Evolutionary conservation across 2,797 vertebrate genomes (phyloP), one percentile per base, ranked within the genome.

Genomic region (Peromyscus attwateri): DNA sequence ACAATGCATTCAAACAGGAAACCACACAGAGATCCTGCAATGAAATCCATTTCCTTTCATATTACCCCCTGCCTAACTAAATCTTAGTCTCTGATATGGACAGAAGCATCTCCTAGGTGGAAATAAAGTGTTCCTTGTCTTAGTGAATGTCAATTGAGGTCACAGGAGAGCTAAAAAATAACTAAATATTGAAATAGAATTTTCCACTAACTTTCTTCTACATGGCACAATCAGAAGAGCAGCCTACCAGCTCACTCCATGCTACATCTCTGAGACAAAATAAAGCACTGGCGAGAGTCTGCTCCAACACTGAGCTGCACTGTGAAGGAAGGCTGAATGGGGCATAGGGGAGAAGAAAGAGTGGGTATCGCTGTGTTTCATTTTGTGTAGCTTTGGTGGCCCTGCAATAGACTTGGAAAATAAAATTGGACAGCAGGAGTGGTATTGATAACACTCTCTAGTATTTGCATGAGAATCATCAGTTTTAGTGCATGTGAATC

Each of bases 111-210:
- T 90, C 46, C 10, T 29, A 84, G 52, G n/a, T 84, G 21, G 91
- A 73, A 93, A 95, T 29, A 89, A 94, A 93, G 27, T 91, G 40
- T 85, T 57, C 46, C 87, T 31, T 83, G 66, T 77, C 66, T 95
- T 97, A 37, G 29, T 76, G 87, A 96, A 89, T 79, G 57, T 89
- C 92, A 96, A 91, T 83, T 80, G 60, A 96, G 43, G 75, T 13
- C 76, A 76, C 23, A 46, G 57, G 68, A 80, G 37, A 87, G n/a
- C 34, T 46, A 79, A 92, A 85, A 81, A 83, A 40, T 89, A 95
- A 71, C 31, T 66, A 73, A 43, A 70, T 92, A 80, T 62, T 81
- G 62, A 87, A 84, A 89, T 52, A 21, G 70, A 90, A 95, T 11
- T 34, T 92, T n/a, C 12, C 3, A 64, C 43, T 89, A 79, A 82